A percentile compares a stretch with the other conserved stretches of the same genome.
These are phyloP conservation scores for Panopea generosa DNA, from an alignment of 2,888 invertebrate species.

Conservation along the genomic window DNA sequence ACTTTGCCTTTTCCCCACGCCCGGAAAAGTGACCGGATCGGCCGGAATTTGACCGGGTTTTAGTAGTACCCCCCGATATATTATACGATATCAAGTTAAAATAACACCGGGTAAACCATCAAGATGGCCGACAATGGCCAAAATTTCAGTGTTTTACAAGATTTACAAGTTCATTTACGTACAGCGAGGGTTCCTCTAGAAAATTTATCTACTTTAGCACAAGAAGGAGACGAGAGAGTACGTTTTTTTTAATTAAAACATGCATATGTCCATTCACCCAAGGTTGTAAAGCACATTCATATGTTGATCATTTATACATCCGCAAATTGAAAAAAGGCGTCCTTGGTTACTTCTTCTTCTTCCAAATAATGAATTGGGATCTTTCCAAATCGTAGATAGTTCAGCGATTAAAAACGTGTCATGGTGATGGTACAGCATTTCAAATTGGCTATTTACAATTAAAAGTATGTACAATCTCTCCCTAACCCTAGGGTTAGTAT, in stretches of 20 bases:
- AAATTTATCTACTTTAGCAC: constrained; percentile 75
- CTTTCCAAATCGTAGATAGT: no score
- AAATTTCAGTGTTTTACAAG: constrained; percentile 71
- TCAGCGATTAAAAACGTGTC: no score
- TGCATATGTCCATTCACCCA: constrained; percentile 36
- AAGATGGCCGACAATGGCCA: constrained; percentile 66
- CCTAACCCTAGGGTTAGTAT: no score
- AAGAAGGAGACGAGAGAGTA: constrained; percentile 79
- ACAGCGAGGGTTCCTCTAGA: constrained; percentile 72
- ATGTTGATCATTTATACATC: background rate
- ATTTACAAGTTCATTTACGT: constrained; percentile 75
- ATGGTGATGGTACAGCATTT: no score
- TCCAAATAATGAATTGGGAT: no score
- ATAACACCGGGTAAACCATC: background rate
- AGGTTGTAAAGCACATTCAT: constrained; percentile 4
- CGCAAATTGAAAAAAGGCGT: constrained; percentile 12
- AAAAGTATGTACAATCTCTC: no score
- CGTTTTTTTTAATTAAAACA: constrained; percentile 3
- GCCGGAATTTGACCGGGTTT: no score
- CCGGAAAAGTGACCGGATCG: no score
- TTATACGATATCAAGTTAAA: no score
- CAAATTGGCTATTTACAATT: no score
- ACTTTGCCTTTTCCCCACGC: no score
- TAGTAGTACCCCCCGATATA: no score
- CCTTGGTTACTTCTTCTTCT: constrained; percentile 23